Percentiles rank a stretch among this genome's conserved stretches.
These are phyloP conservation scores for Piezodorus guildinii DNA, from an alignment of 1,140 invertebrate genomes.

Conservation along the genomic window DNA sequence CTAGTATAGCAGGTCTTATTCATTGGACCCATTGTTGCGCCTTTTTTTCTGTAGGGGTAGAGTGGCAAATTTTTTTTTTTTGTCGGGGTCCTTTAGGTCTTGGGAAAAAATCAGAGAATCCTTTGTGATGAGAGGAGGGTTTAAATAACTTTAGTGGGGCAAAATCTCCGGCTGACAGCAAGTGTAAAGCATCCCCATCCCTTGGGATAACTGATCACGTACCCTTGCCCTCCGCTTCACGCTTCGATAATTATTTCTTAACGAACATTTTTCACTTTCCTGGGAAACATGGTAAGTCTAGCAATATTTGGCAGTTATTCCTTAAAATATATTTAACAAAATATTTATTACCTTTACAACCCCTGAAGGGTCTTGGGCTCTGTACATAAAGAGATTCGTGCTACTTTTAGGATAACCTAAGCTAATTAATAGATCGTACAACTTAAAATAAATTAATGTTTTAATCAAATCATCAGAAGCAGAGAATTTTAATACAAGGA, in stretches of 20 bases:
- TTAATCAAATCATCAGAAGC: no score
- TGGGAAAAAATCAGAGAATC: conserved; percentile 3
- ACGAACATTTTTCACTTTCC: conserved; percentile 1
- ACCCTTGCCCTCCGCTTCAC: conserved; percentile 1
- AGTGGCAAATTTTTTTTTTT: conserved; percentile 2
- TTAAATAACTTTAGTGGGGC: background rate
- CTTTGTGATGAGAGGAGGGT: background rate
- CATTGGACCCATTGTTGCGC: background rate
- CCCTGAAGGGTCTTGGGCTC: no score
- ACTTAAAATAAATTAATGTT: no score
- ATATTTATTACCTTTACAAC: no score
- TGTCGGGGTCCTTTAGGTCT: background rate
- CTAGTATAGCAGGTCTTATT: conserved; percentile 10
- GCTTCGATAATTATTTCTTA: conserved; percentile 16
- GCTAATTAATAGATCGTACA: no score
- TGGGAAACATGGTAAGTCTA: no score
- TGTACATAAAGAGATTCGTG: no score
- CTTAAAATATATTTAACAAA: no score
- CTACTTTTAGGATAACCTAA: no score
- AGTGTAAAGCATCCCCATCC: background rate
- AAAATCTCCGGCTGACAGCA: background rate
- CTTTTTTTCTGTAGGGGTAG: background rate
- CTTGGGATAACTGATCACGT: background rate
- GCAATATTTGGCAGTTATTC: no score
- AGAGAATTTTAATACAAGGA: no score